A percentile compares a stretch with the other conserved stretches of the same genome.
These are phyloP conservation scores for Phoebastria nigripes DNA, from an alignment of 2,797 vertebrate species.

Conservation along the genomic window DNA sequence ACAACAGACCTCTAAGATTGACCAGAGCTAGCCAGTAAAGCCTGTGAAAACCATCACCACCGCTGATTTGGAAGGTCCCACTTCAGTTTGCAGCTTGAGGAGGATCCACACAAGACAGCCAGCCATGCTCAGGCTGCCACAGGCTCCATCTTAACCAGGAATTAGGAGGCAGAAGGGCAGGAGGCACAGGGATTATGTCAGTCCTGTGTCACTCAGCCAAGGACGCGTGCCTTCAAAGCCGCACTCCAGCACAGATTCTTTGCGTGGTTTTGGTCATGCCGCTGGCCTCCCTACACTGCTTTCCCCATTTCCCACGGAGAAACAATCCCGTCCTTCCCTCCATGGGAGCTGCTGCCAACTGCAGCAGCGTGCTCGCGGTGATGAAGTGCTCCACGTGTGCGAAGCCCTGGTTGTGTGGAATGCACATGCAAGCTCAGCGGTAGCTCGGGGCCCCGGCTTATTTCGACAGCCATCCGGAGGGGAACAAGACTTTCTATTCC, in stretches of 20 bases:
- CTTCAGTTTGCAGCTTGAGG: not conserved
- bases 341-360: not conserved
- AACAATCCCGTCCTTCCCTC: not conserved
- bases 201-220: not conserved
- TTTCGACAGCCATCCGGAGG: not conserved
- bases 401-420: not conserved
- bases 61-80: not conserved
- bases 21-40: not conserved
- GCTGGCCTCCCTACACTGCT: not conserved
- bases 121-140: not conserved
- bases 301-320: not conserved
- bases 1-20: not conserved
- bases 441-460: not conserved
- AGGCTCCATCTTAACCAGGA: not conserved
- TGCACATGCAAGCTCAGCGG: not conserved
- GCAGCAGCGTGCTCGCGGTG: not conserved
- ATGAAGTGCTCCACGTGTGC: not conserved
- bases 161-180: not conserved
- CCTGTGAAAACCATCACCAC: not conserved
- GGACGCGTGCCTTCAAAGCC: not conserved
- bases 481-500: not conserved
- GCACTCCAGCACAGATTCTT: not conserved
- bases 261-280: not conserved
- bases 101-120: not conserved
- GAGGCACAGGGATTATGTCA: not conserved